These are phyloP conservation scores for Probaryconus sp. DNA, from an alignment of 1,140 invertebrate species.

Conservation along the genomic window DNA sequence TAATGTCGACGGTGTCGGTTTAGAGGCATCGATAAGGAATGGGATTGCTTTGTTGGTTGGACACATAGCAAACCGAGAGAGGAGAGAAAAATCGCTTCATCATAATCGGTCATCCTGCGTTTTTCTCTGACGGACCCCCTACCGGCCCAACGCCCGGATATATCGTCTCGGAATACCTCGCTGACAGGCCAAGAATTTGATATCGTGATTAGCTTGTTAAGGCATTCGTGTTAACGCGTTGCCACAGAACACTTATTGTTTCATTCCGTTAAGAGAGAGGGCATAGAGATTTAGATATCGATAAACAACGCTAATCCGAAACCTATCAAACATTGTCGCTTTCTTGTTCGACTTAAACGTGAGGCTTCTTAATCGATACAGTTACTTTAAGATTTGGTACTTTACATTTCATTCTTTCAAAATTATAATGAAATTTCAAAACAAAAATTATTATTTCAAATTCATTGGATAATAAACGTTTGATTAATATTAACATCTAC, in stretches of 20 bases:
- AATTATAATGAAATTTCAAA: too few relatives aligned
- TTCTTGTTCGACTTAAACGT: conserved; percentile 18
- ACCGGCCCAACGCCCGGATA: conserved; percentile 70
- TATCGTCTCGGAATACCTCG: conserved; percentile 76
- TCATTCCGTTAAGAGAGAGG: conserved; percentile 55
- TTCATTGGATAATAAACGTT: too few relatives aligned
- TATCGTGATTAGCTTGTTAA: conserved; percentile 77
- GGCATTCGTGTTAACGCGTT: conserved; percentile 70
- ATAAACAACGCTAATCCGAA: conserved; percentile 52
- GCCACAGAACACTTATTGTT: conserved; percentile 58
- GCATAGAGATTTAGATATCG: conserved; percentile 62
- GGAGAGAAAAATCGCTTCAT: conserved; percentile 75
- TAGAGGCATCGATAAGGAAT: conserved; percentile 61
- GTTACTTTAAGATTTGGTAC: too few relatives aligned
- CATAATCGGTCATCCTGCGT: conserved; percentile 77
- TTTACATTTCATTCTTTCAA: too few relatives aligned
- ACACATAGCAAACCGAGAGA: conserved; percentile 45
- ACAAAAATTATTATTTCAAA: too few relatives aligned
- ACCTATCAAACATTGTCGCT: conserved; percentile 25
- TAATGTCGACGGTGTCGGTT: conserved; percentile 39
- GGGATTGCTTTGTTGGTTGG: conserved; percentile 62
- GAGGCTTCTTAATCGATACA: conserved; percentile 47
- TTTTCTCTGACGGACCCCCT: conserved; percentile 71
- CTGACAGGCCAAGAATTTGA: conserved; percentile 78
- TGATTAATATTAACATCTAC: too few relatives aligned